A percentile compares a stretch with the other conserved stretches of the same genome.
phyloP scores from a whole-genome alignment of 2,888 invertebrate species.

The Rhabditoides inermis region DNA sequence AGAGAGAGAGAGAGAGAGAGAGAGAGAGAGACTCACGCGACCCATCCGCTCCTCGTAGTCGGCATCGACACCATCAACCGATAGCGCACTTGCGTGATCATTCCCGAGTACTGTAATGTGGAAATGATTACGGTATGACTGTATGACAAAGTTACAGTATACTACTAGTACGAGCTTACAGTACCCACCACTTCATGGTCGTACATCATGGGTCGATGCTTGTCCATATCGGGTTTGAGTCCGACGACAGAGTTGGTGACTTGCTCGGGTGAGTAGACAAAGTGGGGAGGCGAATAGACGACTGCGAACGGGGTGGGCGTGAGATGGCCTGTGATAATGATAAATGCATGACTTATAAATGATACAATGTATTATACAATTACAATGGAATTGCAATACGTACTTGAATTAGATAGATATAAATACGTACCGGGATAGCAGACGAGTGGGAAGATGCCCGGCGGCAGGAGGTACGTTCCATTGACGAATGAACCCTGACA shows the following conservation, averaged over 20 bases:
- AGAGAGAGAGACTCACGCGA: constrained; percentile 18
- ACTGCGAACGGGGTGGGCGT: constrained; percentile 37
- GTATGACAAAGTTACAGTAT: neutral
- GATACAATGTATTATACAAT: neutral
- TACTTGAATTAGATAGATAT: neutral
- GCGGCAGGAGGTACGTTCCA: constrained; percentile 26
- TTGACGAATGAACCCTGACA: constrained; percentile 21
- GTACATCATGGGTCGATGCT: constrained; percentile 29
- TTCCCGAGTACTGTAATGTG: constrained; percentile 35
- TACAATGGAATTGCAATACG: constrained; percentile 22
- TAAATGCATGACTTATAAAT: neutral
- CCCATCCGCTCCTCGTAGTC: constrained; percentile 16
- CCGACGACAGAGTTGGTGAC: constrained; percentile 29
- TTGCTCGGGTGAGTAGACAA: constrained; percentile 29
- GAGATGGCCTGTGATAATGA: constrained; percentile 17
- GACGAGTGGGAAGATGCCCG: constrained; percentile 32
- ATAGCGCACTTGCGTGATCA: constrained; percentile 21
- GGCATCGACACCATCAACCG: constrained; percentile 39
- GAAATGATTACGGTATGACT: neutral
- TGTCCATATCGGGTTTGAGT: constrained; percentile 15
- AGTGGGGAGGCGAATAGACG: constrained; percentile 41
- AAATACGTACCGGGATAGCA: constrained; percentile 29
- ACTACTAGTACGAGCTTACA: neutral
- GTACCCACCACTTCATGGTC: constrained; percentile 28
- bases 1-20: neutral